These are phyloP conservation scores for Cantharis nigra DNA, from an alignment of 2,888 invertebrate species.

Conservation along the genomic window DNA sequence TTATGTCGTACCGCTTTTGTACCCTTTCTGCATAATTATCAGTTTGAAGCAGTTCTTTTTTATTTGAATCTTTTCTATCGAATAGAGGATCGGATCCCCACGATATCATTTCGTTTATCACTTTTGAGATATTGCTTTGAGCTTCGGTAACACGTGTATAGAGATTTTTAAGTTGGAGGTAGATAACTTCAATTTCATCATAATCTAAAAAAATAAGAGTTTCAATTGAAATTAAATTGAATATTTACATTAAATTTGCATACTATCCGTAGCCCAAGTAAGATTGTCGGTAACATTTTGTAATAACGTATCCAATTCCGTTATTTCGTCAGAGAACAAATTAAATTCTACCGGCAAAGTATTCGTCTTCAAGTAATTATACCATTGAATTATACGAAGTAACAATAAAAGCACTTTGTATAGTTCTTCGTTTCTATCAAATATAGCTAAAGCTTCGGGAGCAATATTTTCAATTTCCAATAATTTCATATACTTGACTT, in stretches of 20 bases:
- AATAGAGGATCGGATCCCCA: conserved; percentile 81
- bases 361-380: conserved; percentile 78
- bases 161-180: neutral
- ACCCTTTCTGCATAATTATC: conserved; percentile 62
- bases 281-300: conserved; percentile 69
- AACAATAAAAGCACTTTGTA: conserved; percentile 55
- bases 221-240: conserved; percentile 39
- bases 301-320: conserved; percentile 72
- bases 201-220: conserved; percentile 57
- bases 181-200: conserved; percentile 65
- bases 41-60: conserved; percentile 61
- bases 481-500: conserved; percentile 75
- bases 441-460: conserved; percentile 66
- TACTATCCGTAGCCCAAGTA: conserved; percentile 84
- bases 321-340: conserved; percentile 76
- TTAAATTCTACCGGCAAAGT: conserved; percentile 78
- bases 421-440: conserved; percentile 70
- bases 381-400: conserved; percentile 73
- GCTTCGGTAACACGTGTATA: conserved; percentile 63
- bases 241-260: conserved; percentile 42
- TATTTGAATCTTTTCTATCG: conserved; percentile 70
- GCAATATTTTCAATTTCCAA: conserved; percentile 61
- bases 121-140: conserved; percentile 67
- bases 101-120: conserved; percentile 62
- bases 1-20: conserved; percentile 58